These are phyloP conservation scores for Athripsodes cinereus DNA, from an alignment of 2,888 invertebrate genomes.

Conservation along the genomic window DNA sequence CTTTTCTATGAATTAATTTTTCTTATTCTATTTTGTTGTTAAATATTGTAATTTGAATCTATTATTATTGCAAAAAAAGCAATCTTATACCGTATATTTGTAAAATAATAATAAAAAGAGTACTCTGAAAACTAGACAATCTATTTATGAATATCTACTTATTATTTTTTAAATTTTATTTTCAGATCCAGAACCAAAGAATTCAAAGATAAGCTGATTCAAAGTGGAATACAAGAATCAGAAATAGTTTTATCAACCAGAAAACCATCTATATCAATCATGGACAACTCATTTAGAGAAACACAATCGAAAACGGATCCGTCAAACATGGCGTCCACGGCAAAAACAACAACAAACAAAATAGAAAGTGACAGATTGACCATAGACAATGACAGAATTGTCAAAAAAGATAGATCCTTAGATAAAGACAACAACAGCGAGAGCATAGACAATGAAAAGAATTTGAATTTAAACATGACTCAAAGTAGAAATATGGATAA, in stretches of 20 bases:
- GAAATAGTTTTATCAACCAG: not conserved
- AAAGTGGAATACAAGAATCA: not conserved
- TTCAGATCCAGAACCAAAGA: slow-evolving; percentile 5
- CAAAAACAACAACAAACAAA: slow-evolving; percentile 6
- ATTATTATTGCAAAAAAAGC: too few species aligned
- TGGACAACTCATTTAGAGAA: slow-evolving; percentile 7
- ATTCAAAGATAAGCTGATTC: slow-evolving; percentile 7
- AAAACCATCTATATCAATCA: slow-evolving; percentile 6
- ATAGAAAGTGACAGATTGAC: slow-evolving; percentile 7
- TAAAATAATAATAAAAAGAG: too few species aligned
- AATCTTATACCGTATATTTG: too few species aligned
- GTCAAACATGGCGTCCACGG: not conserved
- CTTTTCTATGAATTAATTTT: too few species aligned
- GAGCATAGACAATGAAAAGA: slow-evolving; percentile 19
- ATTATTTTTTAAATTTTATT: not conserved
- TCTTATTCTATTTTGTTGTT: too few species aligned
- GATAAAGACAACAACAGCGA: slow-evolving; percentile 35
- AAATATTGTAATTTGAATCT: too few species aligned
- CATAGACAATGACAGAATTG: slow-evolving; percentile 22
- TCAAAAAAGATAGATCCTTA: slow-evolving; percentile 29
- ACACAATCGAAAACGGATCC: slow-evolving; percentile 3
- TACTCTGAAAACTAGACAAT: too few species aligned
- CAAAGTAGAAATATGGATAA: slow-evolving; percentile 33
- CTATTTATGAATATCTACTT: too few species aligned
- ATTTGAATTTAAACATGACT: not conserved